Evolutionary conservation across 2,797 vertebrate genomes (phyloP).

Genomic region (Halcyon badia): DNA sequence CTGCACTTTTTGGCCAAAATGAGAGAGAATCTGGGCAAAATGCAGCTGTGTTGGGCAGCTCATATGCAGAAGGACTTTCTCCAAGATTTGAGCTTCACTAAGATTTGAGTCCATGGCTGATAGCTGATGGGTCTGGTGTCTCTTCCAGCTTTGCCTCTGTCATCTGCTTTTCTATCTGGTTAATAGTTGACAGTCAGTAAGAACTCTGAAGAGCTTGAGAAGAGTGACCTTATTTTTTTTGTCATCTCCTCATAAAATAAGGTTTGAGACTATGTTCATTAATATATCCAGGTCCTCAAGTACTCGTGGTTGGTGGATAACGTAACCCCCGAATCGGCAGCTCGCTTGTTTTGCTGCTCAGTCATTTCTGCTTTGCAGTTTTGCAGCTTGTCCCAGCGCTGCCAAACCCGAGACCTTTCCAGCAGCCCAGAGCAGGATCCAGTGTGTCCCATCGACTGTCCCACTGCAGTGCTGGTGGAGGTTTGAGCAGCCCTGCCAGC

Average conservation of each 20-base stretch:
- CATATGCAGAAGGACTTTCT: neutral
- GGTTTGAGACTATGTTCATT: neutral
- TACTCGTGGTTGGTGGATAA: neutral
- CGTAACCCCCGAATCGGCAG: fast-evolving
- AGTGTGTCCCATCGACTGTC: neutral
- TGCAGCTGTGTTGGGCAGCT: neutral
- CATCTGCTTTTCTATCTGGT: neutral
- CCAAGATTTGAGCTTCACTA: fast-evolving
- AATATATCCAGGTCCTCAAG: neutral
- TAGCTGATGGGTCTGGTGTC: neutral
- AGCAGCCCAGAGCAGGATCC: neutral
- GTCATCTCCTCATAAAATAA: neutral
- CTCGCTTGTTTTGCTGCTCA: neutral
- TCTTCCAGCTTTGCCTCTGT: neutral
- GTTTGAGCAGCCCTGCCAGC: neutral
- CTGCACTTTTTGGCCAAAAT: neutral
- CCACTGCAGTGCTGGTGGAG: neutral
- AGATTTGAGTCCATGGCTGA: neutral
- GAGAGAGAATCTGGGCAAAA: neutral
- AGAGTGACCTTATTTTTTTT: neutral
- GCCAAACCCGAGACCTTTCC: neutral
- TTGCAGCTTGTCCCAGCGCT: neutral
- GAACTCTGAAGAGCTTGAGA: neutral
- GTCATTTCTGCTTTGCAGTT: neutral
- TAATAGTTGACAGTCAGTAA: neutral